Evolutionary conservation across 1,140 invertebrate species (phyloP).

Genomic region (Caerostris darwini): DNA sequence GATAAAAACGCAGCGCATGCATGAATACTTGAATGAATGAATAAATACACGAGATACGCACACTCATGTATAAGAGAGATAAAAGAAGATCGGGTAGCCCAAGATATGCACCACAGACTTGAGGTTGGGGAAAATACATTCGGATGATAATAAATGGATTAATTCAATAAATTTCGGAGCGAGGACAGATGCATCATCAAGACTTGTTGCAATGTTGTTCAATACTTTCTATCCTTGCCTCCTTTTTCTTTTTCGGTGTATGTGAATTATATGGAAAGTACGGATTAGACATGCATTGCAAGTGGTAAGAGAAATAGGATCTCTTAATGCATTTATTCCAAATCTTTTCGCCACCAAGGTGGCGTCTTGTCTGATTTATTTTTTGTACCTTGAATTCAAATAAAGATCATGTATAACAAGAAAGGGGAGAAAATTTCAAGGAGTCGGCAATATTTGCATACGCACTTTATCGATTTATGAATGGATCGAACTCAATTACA

Average conservation of each 20-base stretch:
- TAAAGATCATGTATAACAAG: not conserved
- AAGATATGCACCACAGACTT: not conserved
- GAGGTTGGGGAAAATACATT: slow-evolving; percentile 38
- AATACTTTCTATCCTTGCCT: not conserved
- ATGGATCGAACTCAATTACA: no score
- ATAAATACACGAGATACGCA: slow-evolving; percentile 46
- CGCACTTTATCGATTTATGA: no score
- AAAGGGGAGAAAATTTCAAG: not conserved
- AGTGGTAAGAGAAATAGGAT: not conserved
- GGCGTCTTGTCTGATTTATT: not conserved
- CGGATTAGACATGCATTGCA: not conserved
- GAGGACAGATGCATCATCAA: not conserved
- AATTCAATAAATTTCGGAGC: slow-evolving; percentile 59
- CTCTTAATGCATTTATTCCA: not conserved
- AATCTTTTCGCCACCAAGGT: not conserved
- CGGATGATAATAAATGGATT: slow-evolving; percentile 65
- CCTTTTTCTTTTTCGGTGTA: not conserved
- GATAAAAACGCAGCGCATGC: not conserved
- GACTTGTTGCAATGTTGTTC: not conserved
- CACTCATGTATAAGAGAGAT: not conserved
- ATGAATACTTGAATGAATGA: slow-evolving; percentile 59
- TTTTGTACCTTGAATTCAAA: not conserved
- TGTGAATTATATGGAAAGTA: not conserved
- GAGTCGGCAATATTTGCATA: not conserved
- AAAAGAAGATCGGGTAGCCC: not conserved